A percentile compares a stretch with the other conserved stretches of the same genome.
phyloP scores from a whole-genome alignment of 2,888 invertebrate species.

The Lottia gigantea region DNA sequence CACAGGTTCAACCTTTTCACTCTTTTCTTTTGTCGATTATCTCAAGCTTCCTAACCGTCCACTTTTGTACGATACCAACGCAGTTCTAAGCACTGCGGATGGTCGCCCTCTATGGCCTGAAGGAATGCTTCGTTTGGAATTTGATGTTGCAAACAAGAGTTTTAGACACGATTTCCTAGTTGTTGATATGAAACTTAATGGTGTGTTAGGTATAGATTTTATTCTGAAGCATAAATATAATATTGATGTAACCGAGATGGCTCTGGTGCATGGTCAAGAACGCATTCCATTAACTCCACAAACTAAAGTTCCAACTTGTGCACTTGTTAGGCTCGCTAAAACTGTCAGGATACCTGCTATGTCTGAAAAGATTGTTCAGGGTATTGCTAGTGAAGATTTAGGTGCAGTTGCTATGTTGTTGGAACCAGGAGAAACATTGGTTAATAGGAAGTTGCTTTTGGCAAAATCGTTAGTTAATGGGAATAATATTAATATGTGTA shows the following conservation, averaged over 20 bases:
- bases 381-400: background rate
- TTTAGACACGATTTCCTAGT: no score
- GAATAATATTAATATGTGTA: background rate
- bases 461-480: background rate
- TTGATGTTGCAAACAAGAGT: no score
- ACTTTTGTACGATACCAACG: no score
- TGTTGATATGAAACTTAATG: no score
- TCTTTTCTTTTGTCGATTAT: no score
- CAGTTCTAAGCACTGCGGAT: no score
- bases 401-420: slow-evolving; percentile 2
- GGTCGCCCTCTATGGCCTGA: no score
- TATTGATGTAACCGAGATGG: background rate
- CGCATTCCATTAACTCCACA: background rate
- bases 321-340: background rate
- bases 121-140: no score
- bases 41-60: no score
- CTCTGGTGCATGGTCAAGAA: background rate
- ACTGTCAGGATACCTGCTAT: background rate
- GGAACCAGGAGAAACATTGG: background rate
- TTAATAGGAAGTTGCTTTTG: slow-evolving; percentile 3
- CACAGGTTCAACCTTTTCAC: no score
- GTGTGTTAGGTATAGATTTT: background rate
- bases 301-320: background rate
- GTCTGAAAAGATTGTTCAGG: background rate
- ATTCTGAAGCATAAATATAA: slow-evolving; percentile 7